Conservation (phyloP, 2,888 invertebrate genomes). For the Eristalis arbustorum region DNA sequence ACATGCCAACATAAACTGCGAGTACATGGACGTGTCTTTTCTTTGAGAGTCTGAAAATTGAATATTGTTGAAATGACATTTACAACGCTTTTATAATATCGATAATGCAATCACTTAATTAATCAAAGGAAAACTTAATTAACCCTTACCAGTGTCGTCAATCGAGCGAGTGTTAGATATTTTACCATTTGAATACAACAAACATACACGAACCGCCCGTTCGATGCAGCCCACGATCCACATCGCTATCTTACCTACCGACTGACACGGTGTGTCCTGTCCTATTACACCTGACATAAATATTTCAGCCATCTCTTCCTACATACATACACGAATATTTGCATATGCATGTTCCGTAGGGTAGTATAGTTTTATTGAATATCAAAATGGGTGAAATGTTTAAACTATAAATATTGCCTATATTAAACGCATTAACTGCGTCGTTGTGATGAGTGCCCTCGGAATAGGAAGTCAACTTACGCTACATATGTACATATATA, state of each 20-base stretch:
- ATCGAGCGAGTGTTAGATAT: slow-evolving; percentile 63
- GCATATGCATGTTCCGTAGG: slow-evolving; percentile 40
- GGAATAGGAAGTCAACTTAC: slow-evolving; percentile 57
- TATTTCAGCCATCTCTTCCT: slow-evolving; percentile 39
- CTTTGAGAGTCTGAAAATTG: slow-evolving; percentile 44
- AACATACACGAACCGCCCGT: slow-evolving; percentile 38
- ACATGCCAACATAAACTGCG: neutral
- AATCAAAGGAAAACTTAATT: slow-evolving; percentile 73
- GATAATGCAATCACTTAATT: slow-evolving; percentile 74
- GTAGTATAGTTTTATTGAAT: slow-evolving; percentile 67
- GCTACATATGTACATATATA: neutral
- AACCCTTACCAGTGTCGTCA: slow-evolving; percentile 68
- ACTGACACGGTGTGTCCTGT: slow-evolving; percentile 36
- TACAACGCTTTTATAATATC: slow-evolving; percentile 73
- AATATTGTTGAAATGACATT: slow-evolving; percentile 68
- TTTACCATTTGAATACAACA: slow-evolving; percentile 54
- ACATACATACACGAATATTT: slow-evolving; percentile 33
- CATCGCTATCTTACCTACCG: slow-evolving; percentile 45
- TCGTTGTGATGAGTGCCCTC: slow-evolving; percentile 55
- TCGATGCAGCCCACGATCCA: slow-evolving; percentile 35
- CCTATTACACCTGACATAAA: slow-evolving; percentile 53
- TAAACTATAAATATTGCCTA: slow-evolving; percentile 69
- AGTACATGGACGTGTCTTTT: neutral
- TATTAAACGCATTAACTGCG: slow-evolving; percentile 68
- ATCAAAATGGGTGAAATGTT: slow-evolving; percentile 67